Conservation (phyloP, 2,888 invertebrate genomes). For the Caenorhabditis zanzibari region DNA sequence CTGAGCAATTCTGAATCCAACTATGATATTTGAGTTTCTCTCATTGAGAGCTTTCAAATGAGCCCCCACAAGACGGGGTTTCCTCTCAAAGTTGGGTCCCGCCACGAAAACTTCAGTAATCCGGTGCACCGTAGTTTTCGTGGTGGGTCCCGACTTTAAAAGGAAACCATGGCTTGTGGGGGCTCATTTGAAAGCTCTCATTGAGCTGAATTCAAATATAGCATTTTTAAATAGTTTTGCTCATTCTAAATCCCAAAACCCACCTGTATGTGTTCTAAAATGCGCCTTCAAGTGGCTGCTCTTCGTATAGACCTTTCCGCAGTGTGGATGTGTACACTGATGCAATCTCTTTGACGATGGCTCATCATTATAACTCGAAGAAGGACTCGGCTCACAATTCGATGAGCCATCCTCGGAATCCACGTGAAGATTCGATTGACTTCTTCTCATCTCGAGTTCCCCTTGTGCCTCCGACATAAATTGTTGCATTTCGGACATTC, state of each 20-base stretch:
- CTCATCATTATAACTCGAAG: slow-evolving; percentile 68
- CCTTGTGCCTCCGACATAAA: slow-evolving; percentile 67
- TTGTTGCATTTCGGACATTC: slow-evolving; percentile 65
- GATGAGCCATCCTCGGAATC: slow-evolving; percentile 49
- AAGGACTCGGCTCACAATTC: slow-evolving; percentile 70
- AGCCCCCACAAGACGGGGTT: no score
- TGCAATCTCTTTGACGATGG: slow-evolving; percentile 57
- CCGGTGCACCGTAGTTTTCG: no score
- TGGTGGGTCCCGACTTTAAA: no score
- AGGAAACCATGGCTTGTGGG: no score
- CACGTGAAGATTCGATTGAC: slow-evolving; percentile 13
- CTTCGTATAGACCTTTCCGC: slow-evolving; percentile 82
- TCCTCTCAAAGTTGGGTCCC: neutral
- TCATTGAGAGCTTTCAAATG: no score
- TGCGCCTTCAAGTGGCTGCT: slow-evolving; percentile 83
- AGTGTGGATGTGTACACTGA: slow-evolving; percentile 76
- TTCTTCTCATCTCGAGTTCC: slow-evolving; percentile 36
- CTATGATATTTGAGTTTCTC: no score
- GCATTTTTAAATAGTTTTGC: no score
- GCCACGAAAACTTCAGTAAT: neutral
- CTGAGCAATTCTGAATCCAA: no score
- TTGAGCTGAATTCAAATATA: no score
- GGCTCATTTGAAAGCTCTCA: no score
- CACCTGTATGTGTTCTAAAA: slow-evolving; percentile 81
- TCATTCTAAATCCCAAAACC: no score